A percentile compares a stretch with the other conserved stretches of the same genome.
Conservation (phyloP, 2,888 invertebrate species). For the Cosmia pyralina region DNA sequence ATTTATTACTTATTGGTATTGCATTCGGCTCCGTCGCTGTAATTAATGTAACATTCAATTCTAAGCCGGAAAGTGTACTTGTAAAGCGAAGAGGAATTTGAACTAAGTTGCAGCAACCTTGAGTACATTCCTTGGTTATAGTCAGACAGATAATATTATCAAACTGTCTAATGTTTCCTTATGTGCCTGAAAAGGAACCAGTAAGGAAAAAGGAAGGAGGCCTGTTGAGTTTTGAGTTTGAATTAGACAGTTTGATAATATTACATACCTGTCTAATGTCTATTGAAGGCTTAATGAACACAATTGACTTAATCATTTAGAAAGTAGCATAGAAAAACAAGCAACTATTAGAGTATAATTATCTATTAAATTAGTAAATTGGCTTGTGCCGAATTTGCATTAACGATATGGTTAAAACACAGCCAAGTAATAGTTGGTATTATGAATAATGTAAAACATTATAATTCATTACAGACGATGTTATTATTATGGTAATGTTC, state of each 20-base stretch:
- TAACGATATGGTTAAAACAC: slow-evolving; percentile 16
- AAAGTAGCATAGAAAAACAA: background rate
- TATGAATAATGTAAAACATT: slow-evolving; percentile 58
- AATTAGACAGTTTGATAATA: slow-evolving; percentile 5
- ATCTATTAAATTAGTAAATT: slow-evolving; percentile 5
- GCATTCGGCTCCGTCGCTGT: slow-evolving; percentile 40
- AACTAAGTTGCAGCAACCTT: slow-evolving; percentile 20
- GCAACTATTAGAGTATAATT: too few relatives aligned
- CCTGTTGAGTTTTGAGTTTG: too few relatives aligned
- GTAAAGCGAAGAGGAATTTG: slow-evolving; percentile 17
- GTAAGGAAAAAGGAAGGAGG: too few relatives aligned
- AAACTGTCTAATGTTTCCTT: too few relatives aligned
- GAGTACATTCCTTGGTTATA: slow-evolving; percentile 11
- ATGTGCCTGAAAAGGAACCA: slow-evolving; percentile 12
- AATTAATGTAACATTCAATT: slow-evolving; percentile 39
- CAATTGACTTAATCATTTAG: background rate
- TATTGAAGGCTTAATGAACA: slow-evolving; percentile 2
- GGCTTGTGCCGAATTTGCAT: slow-evolving; percentile 23
- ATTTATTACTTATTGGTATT: slow-evolving; percentile 53
- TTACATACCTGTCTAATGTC: background rate
- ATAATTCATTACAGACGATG: slow-evolving; percentile 53
- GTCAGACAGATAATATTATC: too few relatives aligned
- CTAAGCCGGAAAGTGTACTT: slow-evolving; percentile 28
- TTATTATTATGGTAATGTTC: slow-evolving; percentile 64
- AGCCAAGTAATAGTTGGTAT: slow-evolving; percentile 11